Evolutionary conservation across 92 coral and sea anemone species (phyloP), one percentile per base, ranked within the genome.

Genomic region (Siderastrea radians): DNA sequence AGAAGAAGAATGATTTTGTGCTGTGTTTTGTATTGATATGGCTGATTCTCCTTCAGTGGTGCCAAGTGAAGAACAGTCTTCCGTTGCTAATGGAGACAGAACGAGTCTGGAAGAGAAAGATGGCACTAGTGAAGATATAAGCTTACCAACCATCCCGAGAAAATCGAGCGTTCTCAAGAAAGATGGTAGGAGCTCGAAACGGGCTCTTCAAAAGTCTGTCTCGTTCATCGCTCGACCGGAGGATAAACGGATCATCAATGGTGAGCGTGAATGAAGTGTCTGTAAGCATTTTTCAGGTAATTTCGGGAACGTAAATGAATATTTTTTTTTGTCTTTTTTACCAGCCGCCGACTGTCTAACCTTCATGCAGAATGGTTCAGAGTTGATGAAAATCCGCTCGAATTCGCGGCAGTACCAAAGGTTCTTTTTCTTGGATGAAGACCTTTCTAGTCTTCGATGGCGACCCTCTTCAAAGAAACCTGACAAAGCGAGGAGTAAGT

Each of bases 171-270:
- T 93, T 49, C 89, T 98, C 64, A 95, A 95, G 79, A 98, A 95
- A 85, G 94, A 95, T 47, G 98, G 96, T 2, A 90, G 87, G 66
- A 90, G 93, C 47, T 61, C 93, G 81, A 92, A 94, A 54, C 94
- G 98, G 2, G 89, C 99, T 11, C 86, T 98, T 65, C 95, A 96
- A 71, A 98, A 98, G 70, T 96, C 99, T 14, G 99, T 98, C 9
- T 98, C 99, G 65, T 98, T 98, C 79, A 95, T 96, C 59, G 95
- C 99, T 12, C 92, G 96, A 54, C 99, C 99, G 43, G 99, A 96
- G 83, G 99, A 98, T 80, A 98, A 96, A 72, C 96, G 96, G 77
- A 93, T 96, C 50, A 98, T 96, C 75, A 98, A 98, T 77, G 99
- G 99, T 98, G 70, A 61, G 99, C 67, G 75, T 69, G 59, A 15